Conservation (phyloP, 1,140 invertebrate species). For the Latrodectus geometricus region DNA sequence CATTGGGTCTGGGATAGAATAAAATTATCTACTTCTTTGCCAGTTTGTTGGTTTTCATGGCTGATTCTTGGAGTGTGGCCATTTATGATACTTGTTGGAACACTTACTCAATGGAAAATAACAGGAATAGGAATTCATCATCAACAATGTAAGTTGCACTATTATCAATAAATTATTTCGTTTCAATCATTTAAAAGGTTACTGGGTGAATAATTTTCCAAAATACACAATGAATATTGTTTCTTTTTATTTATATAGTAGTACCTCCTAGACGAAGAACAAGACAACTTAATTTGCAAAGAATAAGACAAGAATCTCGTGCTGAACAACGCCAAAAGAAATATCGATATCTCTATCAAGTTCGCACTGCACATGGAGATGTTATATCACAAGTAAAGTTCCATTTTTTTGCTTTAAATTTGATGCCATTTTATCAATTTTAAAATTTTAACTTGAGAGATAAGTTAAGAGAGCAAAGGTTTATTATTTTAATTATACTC, state of each 20-base stretch:
- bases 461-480: too few relatives aligned
- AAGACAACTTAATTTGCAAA: slow-evolving; percentile 69
- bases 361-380: slow-evolving; percentile 87
- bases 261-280: slow-evolving; percentile 67
- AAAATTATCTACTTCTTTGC: slow-evolving; percentile 68
- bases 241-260: slow-evolving; percentile 31
- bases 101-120: slow-evolving; percentile 77
- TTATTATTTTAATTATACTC: too few relatives aligned
- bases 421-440: background rate
- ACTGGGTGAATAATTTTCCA: too few relatives aligned
- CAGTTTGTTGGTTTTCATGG: slow-evolving; percentile 82
- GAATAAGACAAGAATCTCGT: slow-evolving; percentile 76
- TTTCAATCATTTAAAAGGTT: background rate
- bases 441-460: background rate
- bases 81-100: slow-evolving; percentile 76
- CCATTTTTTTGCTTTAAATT: background rate
- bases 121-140: slow-evolving; percentile 80
- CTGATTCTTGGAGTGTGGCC: slow-evolving; percentile 81
- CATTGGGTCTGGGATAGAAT: slow-evolving; percentile 77
- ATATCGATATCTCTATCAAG: slow-evolving; percentile 89
- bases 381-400: slow-evolving; percentile 82
- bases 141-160: slow-evolving; percentile 66
- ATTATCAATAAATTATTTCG: background rate
- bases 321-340: slow-evolving; percentile 84
- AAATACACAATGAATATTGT: too few relatives aligned